Conservation (phyloP, 1,140 invertebrate genomes). For the Lycorma delicatula region DNA sequence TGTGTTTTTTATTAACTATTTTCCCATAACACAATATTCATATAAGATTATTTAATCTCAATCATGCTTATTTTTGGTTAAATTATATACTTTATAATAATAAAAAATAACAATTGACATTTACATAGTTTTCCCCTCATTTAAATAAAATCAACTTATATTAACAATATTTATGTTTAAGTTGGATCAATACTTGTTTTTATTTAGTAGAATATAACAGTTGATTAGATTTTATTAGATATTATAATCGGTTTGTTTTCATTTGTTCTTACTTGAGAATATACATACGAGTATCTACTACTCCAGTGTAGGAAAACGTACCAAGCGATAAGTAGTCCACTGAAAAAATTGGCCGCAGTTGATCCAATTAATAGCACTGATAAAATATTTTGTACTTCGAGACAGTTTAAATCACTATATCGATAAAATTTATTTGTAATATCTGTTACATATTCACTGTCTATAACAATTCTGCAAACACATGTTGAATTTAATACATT, state of each 20-base stretch:
- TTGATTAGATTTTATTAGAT: slow-evolving; percentile 21
- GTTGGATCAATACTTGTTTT: too few species aligned
- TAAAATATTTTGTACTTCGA: slow-evolving; percentile 33
- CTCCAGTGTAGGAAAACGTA: slow-evolving; percentile 44
- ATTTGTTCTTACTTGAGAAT: slow-evolving; percentile 39
- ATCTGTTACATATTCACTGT: background rate
- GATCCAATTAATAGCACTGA: slow-evolving; percentile 40
- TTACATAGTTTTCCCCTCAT: too few species aligned
- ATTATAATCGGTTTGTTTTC: slow-evolving; percentile 29
- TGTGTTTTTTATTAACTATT: too few species aligned
- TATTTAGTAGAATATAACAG: background rate
- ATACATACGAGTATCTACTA: slow-evolving; percentile 38
- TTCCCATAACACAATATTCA: too few species aligned
- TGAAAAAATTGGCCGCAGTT: slow-evolving; percentile 38
- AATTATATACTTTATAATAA: too few species aligned
- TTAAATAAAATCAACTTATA: too few species aligned
- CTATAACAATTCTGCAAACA: slow-evolving; percentile 27
- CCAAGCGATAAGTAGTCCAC: slow-evolving; percentile 37
- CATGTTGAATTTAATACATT: slow-evolving; percentile 37
- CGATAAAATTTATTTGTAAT: slow-evolving; percentile 22
- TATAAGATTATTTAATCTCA: too few species aligned
- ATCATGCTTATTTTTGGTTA: too few species aligned
- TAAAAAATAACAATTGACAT: too few species aligned
- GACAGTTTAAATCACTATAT: slow-evolving; percentile 43
- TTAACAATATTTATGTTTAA: too few species aligned